Percentiles rank a stretch among this genome's conserved stretches.
These are phyloP conservation scores for Dipus sagitta DNA, from an alignment of 2,797 vertebrate genomes.

Conservation along the genomic window DNA sequence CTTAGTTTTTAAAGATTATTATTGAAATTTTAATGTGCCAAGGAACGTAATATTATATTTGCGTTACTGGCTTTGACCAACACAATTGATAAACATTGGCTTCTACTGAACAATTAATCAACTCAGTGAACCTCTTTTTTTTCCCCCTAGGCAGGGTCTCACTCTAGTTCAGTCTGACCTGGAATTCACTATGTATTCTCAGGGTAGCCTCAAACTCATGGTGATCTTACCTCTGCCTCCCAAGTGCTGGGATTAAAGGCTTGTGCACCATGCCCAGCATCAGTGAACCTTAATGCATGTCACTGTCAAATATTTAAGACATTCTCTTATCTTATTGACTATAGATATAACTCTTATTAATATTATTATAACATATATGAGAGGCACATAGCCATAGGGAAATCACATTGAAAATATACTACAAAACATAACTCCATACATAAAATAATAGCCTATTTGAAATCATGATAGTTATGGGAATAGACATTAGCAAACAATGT, in stretches of 20 bases:
- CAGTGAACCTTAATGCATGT: neutral
- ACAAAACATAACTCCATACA: neutral
- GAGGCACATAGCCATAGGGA: neutral
- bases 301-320: neutral
- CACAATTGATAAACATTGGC: neutral
- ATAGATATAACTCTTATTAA: neutral
- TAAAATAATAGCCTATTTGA: constrained; percentile 3
- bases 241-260: too few relatives aligned
- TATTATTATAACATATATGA: neutral
- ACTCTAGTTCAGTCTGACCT: too few relatives aligned
- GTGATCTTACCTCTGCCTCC: too few relatives aligned
- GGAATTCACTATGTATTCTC: too few relatives aligned
- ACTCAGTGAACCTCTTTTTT: neutral
- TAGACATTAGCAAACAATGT: neutral
- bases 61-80: neutral
- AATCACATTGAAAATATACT: neutral
- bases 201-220: too few relatives aligned
- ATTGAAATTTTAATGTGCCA: neutral
- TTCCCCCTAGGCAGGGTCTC: too few relatives aligned
- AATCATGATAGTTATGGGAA: neutral
- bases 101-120: neutral
- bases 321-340: neutral
- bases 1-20: neutral
- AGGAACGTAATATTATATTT: neutral
- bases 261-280: too few relatives aligned